phyloP scores from a whole-genome alignment of 2,113 vertebrate species.

The Aramus guarauna region DNA sequence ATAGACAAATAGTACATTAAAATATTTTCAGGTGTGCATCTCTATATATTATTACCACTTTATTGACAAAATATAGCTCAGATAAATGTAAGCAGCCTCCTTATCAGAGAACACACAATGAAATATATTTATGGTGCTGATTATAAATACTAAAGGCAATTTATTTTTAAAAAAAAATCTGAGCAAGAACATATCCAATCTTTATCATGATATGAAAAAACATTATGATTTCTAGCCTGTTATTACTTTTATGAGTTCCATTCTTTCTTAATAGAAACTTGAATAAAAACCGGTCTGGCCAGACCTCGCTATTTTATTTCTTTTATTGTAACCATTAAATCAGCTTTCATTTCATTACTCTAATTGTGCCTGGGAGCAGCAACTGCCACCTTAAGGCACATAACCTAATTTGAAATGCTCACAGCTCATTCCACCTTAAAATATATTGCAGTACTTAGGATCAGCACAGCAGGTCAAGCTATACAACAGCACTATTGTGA shows the following conservation, averaged over 20 bases:
- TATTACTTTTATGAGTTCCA: constrained; percentile 20
- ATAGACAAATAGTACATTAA: background rate
- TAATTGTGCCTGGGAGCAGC: constrained; percentile 43
- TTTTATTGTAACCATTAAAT: constrained; percentile 24
- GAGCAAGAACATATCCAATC: background rate
- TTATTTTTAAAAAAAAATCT: background rate
- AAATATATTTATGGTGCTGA: background rate
- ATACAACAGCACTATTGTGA: constrained; percentile 33
- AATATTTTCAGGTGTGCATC: background rate
- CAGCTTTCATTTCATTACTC: constrained; percentile 15
- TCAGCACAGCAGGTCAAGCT: constrained; percentile 47
- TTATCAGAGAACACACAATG: background rate
- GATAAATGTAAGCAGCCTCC: background rate
- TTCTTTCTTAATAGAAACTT: background rate
- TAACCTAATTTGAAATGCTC: constrained; percentile 39
- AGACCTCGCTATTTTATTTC: background rate
- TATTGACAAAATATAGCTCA: background rate
- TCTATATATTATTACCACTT: background rate
- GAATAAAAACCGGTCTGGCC: background rate
- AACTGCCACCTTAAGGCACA: constrained; percentile 27
- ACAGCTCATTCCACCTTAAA: constrained; percentile 61
- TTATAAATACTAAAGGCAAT: background rate
- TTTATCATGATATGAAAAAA: background rate
- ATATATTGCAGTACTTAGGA: constrained; percentile 47
- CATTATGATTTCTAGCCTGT: background rate